Percentiles rank a stretch among this genome's conserved stretches.
Evolutionary conservation across 2,888 invertebrate genomes (phyloP).

Genomic region (Deroplatys truncata): DNA sequence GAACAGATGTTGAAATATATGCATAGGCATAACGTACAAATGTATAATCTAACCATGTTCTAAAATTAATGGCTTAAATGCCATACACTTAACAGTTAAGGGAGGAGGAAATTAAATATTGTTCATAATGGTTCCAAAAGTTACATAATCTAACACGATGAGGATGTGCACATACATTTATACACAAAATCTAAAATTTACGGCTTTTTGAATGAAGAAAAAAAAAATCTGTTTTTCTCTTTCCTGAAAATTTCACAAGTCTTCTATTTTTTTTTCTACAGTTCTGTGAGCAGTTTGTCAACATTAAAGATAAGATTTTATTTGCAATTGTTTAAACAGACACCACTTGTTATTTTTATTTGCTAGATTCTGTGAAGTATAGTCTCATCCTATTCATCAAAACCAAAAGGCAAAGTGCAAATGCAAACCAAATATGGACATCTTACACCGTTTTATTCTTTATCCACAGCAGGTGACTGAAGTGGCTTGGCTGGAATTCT

Average conservation of each 20-base stretch:
- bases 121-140: not conserved
- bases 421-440: conserved; percentile 1
- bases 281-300: not conserved
- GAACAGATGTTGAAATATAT: conserved; percentile 3
- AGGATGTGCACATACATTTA: not conserved
- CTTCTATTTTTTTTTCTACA: not conserved
- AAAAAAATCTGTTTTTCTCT: not conserved
- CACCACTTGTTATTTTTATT: not conserved
- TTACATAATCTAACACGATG: not conserved
- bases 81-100: not conserved
- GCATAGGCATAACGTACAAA: not conserved
- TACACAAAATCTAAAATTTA: not conserved
- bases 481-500: not conserved
- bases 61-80: not conserved
- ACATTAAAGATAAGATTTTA: not conserved
- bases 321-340: not conserved
- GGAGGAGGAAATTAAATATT: not conserved
- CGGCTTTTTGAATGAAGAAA: not conserved
- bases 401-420: not conserved
- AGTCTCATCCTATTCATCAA: not conserved
- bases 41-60: not conserved
- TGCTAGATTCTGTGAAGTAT: not conserved
- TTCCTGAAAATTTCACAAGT: not conserved
- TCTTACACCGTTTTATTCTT: conserved; percentile 7
- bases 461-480: not conserved